Evolutionary conservation across 2,113 vertebrate species (phyloP).

Genomic region (Mohoua ochrocephala): DNA sequence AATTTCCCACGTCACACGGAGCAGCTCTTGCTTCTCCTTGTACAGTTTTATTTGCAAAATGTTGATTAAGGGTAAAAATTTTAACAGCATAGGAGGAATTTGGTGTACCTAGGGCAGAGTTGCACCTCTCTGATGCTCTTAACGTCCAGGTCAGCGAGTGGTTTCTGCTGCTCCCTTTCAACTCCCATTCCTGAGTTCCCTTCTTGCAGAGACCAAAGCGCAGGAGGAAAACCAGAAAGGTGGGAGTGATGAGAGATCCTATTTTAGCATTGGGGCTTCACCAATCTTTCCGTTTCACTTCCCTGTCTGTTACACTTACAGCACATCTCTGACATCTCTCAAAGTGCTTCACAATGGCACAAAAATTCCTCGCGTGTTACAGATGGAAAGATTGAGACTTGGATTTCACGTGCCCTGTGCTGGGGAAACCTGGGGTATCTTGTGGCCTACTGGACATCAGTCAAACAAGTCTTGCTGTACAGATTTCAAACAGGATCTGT

Average conservation of each 20-base stretch:
- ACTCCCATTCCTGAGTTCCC: fast-evolving
- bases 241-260: background rate
- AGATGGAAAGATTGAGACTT: background rate
- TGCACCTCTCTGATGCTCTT: background rate
- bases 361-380: background rate
- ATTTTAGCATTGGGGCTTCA: background rate
- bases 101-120: background rate
- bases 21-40: background rate
- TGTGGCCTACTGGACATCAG: background rate
- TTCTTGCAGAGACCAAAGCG: background rate
- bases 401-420: background rate
- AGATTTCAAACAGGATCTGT: background rate
- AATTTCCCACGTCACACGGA: fast-evolving
- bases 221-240: background rate
- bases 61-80: background rate
- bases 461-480: background rate
- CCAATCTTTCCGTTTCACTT: background rate
- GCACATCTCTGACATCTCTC: background rate
- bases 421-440: background rate
- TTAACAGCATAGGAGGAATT: background rate
- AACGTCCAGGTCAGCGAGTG: background rate
- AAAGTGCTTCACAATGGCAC: background rate
- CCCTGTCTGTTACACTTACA: background rate
- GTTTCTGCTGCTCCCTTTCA: background rate
- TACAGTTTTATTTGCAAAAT: background rate